A percentile compares a stretch with the other conserved stretches of the same genome.
Conservation (phyloP, 2,797 vertebrate species). For the Clarias pachynema region DNA sequence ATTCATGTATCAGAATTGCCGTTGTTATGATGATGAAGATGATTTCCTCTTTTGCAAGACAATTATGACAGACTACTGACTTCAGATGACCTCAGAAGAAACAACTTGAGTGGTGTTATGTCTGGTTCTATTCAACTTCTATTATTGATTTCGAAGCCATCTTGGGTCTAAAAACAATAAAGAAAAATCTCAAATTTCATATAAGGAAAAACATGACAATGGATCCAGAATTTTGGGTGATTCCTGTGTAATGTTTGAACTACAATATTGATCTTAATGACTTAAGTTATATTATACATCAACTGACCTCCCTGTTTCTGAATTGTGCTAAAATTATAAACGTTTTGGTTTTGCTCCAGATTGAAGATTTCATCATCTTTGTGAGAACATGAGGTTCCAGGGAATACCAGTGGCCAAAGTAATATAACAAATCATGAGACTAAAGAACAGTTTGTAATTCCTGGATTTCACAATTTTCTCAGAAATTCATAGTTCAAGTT, state of each 20-base stretch:
- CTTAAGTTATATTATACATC: not conserved
- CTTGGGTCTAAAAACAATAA: no score
- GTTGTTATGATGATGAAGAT: no score
- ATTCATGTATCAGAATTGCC: no score
- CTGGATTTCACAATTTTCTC: not conserved
- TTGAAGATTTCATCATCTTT: constrained; percentile 9
- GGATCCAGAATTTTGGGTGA: no score
- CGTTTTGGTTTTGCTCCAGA: not conserved
- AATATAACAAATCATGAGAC: not conserved
- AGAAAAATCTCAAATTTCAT: no score
- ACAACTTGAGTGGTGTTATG: no score
- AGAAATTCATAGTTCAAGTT: not conserved
- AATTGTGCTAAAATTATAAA: not conserved
- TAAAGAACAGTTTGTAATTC: not conserved
- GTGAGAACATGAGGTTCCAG: not conserved
- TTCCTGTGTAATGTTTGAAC: not conserved
- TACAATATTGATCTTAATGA: not conserved
- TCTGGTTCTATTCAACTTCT: no score
- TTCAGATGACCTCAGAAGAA: no score
- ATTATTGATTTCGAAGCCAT: no score
- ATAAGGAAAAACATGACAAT: no score
- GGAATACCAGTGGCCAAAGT: not conserved
- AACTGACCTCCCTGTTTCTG: not conserved
- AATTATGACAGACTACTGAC: no score
- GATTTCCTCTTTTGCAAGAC: no score